Percentiles rank a stretch among this genome's conserved stretches.
phyloP scores from a whole-genome alignment of 2,113 vertebrate genomes.

The Zingel zingel region DNA sequence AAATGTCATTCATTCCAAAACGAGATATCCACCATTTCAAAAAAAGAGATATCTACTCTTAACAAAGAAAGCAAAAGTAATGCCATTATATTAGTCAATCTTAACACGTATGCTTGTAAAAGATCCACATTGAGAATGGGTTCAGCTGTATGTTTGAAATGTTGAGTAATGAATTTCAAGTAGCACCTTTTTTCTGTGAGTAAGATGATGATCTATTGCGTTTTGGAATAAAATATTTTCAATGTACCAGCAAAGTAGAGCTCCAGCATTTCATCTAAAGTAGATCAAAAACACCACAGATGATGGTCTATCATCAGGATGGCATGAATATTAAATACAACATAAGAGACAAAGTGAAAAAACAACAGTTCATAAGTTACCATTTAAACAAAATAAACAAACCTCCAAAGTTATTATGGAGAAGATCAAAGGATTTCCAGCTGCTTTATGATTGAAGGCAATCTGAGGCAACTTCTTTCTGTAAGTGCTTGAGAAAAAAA shows the following conservation, averaged over 20 bases:
- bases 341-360: conserved; percentile 56
- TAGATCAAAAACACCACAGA: conserved; percentile 58
- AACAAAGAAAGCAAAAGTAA: conserved; percentile 45
- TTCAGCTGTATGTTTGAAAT: conserved; percentile 42
- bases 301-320: conserved; percentile 55
- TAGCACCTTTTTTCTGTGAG: conserved; percentile 66
- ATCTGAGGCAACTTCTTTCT: conserved; percentile 71
- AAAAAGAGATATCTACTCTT: conserved; percentile 44
- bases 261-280: conserved; percentile 73
- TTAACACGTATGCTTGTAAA: conserved; percentile 45
- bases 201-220: conserved; percentile 68
- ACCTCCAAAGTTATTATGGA: conserved; percentile 49
- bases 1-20: conserved; percentile 75
- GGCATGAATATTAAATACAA: conserved; percentile 69
- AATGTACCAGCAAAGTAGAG: conserved; percentile 71
- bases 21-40: conserved; percentile 44
- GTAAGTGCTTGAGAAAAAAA: conserved; percentile 59
- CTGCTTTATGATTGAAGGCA: conserved; percentile 78
- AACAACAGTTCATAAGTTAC: conserved; percentile 71
- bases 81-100: conserved; percentile 43
- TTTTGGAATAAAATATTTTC: conserved; percentile 72
- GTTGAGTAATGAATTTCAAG: conserved; percentile 58
- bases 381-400: conserved; percentile 62
- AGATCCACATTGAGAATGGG: conserved; percentile 42
- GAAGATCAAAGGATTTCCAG: conserved; percentile 72